Evolutionary conservation across 2,888 invertebrate genomes (phyloP), one percentile per base, ranked within the genome.

Genomic region (Acleris holmiana): DNA sequence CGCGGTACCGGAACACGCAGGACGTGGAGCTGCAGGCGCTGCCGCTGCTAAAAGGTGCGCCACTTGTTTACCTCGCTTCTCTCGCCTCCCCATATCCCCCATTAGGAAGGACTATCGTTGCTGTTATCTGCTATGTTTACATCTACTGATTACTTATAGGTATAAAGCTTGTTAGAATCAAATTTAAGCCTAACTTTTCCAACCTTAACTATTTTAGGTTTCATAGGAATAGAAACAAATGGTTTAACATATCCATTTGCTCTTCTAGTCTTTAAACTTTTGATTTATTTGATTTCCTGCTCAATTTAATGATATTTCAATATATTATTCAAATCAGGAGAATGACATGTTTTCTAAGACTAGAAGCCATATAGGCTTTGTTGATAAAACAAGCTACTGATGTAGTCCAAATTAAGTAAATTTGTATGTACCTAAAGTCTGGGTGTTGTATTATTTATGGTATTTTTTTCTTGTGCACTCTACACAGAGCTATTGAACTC

Each of bases 11-110:
- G 89, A 98, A 98, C 89, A 98, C 98, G 84, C 98, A 98, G 93
- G 99, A 99, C 93, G 98, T 99, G 79, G 99, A 99, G 93, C 94
- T 99, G 76, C 98, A 98, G 91, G 97, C 97, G 85, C 95, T 99
- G 91, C 99, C 99, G 78, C 95, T 97, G 84, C 95, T 99, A 79
- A 99, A 99, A 98, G 99, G 99, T 99, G 84, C 88, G 94, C 88
- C 67, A 63, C 66, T 67, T 54, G 56, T 65, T 65, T 65, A 60
- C 59, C 49, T 29, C 55, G 40, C 57, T n/a, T 50, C 51, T 62
- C 47, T 47, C 23, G 46, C 48, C 41, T 17, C 46, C 41, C 54
- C 50, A 19, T 61, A 58, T 41, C 64, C 65, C 15, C 19, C 29
- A 40, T 18, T 18, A 23, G 40, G 10, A 53, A 23, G 40, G 10